These are phyloP conservation scores for Parasteatoda lunata DNA, from an alignment of 2,888 invertebrate species.

Conservation along the genomic window DNA sequence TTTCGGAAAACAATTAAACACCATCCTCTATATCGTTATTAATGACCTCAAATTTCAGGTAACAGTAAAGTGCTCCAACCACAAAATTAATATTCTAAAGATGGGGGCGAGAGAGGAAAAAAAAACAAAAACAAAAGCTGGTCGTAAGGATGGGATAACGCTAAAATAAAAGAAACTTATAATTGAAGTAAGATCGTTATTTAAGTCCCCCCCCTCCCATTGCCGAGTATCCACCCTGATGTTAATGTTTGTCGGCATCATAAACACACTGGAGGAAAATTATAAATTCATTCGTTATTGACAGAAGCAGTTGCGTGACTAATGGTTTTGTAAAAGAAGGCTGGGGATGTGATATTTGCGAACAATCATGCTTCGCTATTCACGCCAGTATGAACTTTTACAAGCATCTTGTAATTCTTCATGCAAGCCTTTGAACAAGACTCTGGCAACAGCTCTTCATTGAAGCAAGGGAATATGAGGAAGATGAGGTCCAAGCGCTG, in stretches of 20 bases:
- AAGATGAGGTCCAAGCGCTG: too few relatives aligned
- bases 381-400: conserved; percentile 27
- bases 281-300: conserved; percentile 67
- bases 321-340: conserved; percentile 8
- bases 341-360: conserved; percentile 3
- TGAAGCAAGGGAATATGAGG: too few relatives aligned
- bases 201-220: conserved; percentile 17
- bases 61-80: conserved; percentile 34
- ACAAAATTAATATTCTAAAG: conserved; percentile 5
- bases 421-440: neutral
- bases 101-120: conserved; percentile 1
- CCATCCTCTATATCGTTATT: conserved; percentile 45
- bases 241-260: conserved; percentile 66
- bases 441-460: too few relatives aligned
- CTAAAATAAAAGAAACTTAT: conserved; percentile 49
- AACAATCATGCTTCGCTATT: conserved; percentile 19
- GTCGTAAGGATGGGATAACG: neutral
- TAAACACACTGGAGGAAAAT: conserved; percentile 57
- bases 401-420: conserved; percentile 26
- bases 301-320: conserved; percentile 49
- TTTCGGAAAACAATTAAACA: conserved; percentile 48
- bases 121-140: conserved; percentile 12
- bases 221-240: conserved; percentile 10
- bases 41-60: conserved; percentile 60
- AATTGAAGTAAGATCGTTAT: conserved; percentile 62